Conservation (phyloP, 2,797 vertebrate genomes). For the Amphiprion clarkii region DNA sequence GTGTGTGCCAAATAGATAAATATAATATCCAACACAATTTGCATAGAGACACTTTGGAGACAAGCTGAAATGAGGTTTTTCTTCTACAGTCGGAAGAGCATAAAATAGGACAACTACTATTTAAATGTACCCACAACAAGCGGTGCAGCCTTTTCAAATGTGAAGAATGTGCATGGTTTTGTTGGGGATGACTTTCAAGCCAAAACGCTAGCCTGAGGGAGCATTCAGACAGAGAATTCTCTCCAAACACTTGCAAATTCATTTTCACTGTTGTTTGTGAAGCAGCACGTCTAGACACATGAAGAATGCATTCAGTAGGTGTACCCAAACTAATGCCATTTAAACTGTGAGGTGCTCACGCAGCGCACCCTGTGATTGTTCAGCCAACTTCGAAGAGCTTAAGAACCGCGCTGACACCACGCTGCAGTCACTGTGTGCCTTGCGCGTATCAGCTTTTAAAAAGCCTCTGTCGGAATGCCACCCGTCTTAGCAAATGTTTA, state of each 20-base stretch:
- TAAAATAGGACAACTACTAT: background rate
- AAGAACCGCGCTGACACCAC: slow-evolving; percentile 33
- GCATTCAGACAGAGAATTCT: slow-evolving; percentile 39
- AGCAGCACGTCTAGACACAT: slow-evolving; percentile 28
- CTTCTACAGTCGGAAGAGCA: background rate
- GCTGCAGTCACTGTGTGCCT: slow-evolving; percentile 20
- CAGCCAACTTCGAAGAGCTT: slow-evolving; percentile 49
- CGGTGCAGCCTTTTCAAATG: background rate
- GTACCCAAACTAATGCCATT: slow-evolving; percentile 55
- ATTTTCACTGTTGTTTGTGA: slow-evolving; percentile 43
- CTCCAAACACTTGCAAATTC: slow-evolving; percentile 46
- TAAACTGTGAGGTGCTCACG: slow-evolving; percentile 23
- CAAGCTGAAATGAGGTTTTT: background rate
- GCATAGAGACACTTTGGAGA: background rate
- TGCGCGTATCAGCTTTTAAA: slow-evolving; percentile 14
- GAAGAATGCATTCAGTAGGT: slow-evolving; percentile 48
- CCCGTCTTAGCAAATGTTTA: background rate
- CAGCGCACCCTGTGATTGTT: slow-evolving; percentile 32
- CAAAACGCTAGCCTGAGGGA: slow-evolving; percentile 29
- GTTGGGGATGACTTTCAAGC: slow-evolving; percentile 18
- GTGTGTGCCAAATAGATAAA: slow-evolving; percentile 17
- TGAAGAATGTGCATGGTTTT: slow-evolving; percentile 11
- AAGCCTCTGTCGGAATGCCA: slow-evolving; percentile 11
- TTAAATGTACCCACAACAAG: background rate
- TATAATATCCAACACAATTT: background rate